Conservation (phyloP, 2,113 vertebrate genomes). For the Macquaria australasica region DNA sequence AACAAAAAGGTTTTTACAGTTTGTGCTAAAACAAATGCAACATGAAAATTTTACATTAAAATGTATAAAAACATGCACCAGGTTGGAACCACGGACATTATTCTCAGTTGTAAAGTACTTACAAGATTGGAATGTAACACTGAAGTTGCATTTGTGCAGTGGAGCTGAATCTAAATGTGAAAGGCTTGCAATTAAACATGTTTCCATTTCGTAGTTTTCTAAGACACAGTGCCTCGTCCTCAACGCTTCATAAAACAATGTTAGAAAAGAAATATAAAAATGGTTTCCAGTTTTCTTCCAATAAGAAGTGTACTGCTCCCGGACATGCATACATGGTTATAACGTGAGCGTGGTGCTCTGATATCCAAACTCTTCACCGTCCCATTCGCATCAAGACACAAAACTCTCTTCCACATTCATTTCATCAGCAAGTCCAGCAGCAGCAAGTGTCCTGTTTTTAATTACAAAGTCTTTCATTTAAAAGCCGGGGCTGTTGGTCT, state of each 20-base stretch:
- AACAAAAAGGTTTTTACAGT: neutral
- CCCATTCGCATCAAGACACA: neutral
- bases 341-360: neutral
- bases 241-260: slow-evolving; percentile 17
- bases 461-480: slow-evolving; percentile 30
- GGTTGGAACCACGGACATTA: neutral
- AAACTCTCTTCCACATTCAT: slow-evolving; percentile 17
- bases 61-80: slow-evolving; percentile 20
- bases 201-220: neutral
- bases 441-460: slow-evolving; percentile 29
- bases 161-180: slow-evolving; percentile 24
- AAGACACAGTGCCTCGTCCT: neutral
- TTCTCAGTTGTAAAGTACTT: slow-evolving; percentile 39
- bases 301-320: slow-evolving; percentile 37
- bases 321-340: neutral
- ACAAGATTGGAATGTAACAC: slow-evolving; percentile 33
- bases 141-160: slow-evolving; percentile 22
- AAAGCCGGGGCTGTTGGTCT: neutral
- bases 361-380: neutral
- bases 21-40: slow-evolving; percentile 34
- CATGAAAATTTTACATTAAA: slow-evolving; percentile 12
- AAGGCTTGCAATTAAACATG: slow-evolving; percentile 30
- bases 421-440: slow-evolving; percentile 46
- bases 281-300: slow-evolving; percentile 67
- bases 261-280: neutral